Base-by-base conservation (phyloP, 2,888 invertebrate genomes). In the Cerceris ruficornis region DNA sequence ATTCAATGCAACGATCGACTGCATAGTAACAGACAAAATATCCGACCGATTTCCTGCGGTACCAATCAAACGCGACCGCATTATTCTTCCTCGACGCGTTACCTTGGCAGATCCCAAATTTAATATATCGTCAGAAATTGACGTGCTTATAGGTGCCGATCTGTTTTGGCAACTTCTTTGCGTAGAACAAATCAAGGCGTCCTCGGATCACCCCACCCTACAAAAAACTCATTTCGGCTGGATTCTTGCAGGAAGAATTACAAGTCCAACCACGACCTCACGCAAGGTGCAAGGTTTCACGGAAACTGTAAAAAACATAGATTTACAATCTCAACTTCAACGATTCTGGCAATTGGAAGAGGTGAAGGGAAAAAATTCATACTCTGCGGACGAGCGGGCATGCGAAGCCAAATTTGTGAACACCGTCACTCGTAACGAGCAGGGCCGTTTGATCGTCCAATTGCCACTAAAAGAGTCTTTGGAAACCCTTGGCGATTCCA, bases 311-410 rank as follows among this genome's bases (percentile, higher is more conserved):
- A 8, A 46, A 2, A 11, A 46, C 5, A 0, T 13, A 8, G 46
- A 46, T 8, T 46, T 46, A 46, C 41, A 67, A 39, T 2, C 1
- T 6, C 39, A 67, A 5, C 11, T 67, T 7, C 7, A 28, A 2
- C 7, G 15, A 46, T 69, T 69, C 28, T 69, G 69, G 69, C 61
- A 60, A 1, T 9, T 69, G 0, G 69, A 69, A 55, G 39, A 69
- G 46, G 61, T 43, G 0, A 46, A 54, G 1, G 57, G 46, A 9
- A 1, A n/a, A 0, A 9, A 9, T 1, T 0, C 15, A 7, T 2
- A 66, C 0, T 60, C 65, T 1, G 39, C n/a, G 8, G 2, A 46
- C 2, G 64, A 64, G n/a, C 13, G 2, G 6, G 6, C 6, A 0
- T 66, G 71, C n/a, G 71, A 71, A 54, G 11, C 7, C 5, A 59